Conservation (phyloP, 92 coral and sea anemone genomes). For the Siderastrea radians region DNA sequence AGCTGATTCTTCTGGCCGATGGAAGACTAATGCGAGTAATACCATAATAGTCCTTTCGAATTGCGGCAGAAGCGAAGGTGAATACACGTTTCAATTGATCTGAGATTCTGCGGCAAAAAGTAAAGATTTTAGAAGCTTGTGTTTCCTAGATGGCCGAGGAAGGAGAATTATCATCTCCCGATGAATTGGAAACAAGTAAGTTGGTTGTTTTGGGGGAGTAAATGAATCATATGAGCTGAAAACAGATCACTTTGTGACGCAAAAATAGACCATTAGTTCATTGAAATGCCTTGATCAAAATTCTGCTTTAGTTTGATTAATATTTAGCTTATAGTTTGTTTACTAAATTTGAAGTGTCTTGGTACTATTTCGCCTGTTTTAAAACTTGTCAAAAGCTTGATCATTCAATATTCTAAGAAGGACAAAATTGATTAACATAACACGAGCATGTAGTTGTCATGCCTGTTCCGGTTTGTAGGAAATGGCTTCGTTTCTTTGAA, state of each 20-base stretch:
- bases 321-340: background rate
- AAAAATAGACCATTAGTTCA: background rate
- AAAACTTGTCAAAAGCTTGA: background rate
- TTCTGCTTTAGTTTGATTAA: too few species aligned
- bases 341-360: background rate
- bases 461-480: too few species aligned
- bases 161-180: conserved; percentile 98
- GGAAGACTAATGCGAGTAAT: background rate
- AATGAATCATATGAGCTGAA: background rate
- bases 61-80: background rate
- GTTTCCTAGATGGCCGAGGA: conserved; percentile 81
- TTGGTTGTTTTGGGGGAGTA: background rate
- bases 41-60: conserved; percentile 16
- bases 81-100: background rate
- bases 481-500: too few species aligned
- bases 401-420: background rate
- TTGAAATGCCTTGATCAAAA: background rate
- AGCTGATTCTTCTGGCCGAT: background rate
- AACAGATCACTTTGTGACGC: background rate
- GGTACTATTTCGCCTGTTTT: background rate
- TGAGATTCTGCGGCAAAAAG: background rate
- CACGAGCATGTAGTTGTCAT: too few species aligned
- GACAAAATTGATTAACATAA: background rate
- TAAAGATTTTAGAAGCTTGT: too few species aligned
- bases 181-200: conserved; percentile 97